Conservation (phyloP, 2,797 vertebrate species). For the Dicrostonyx torquatus region DNA sequence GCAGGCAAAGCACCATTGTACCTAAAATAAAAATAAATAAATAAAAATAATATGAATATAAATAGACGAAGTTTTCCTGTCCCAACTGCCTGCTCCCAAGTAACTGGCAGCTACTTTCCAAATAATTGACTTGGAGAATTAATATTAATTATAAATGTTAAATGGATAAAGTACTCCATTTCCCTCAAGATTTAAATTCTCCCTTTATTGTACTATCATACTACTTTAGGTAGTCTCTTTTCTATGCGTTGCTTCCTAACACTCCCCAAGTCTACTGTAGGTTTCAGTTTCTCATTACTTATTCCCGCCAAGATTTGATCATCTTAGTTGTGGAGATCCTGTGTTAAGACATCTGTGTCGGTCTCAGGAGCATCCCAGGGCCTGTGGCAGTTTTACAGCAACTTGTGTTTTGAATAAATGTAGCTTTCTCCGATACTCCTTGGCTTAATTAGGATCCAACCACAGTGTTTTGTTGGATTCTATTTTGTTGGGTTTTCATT, state of each 20-base stretch:
- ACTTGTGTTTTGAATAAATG: slow-evolving; percentile 29
- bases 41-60: slow-evolving; percentile 8
- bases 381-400: not conserved
- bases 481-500: slow-evolving; percentile 23
- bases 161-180: not conserved
- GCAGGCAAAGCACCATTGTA: not conserved
- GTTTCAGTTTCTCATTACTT: not conserved
- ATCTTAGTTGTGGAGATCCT: not conserved
- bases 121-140: no score
- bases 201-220: not conserved
- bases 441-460: slow-evolving; percentile 5
- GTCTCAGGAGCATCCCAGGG: not conserved
- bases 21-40: not conserved
- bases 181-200: not conserved
- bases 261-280: not conserved
- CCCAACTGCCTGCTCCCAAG: no score
- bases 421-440: not conserved
- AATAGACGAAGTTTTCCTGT: no score
- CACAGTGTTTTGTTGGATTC: not conserved
- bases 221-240: not conserved
- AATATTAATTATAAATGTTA: not conserved
- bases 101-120: no score
- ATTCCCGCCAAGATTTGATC: not conserved
- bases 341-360: not conserved
- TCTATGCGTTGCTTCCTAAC: not conserved